A percentile compares a stretch with the other conserved stretches of the same genome.
Evolutionary conservation across 2,888 invertebrate genomes (phyloP).

Genomic region (Hoplodrina ambigua): DNA sequence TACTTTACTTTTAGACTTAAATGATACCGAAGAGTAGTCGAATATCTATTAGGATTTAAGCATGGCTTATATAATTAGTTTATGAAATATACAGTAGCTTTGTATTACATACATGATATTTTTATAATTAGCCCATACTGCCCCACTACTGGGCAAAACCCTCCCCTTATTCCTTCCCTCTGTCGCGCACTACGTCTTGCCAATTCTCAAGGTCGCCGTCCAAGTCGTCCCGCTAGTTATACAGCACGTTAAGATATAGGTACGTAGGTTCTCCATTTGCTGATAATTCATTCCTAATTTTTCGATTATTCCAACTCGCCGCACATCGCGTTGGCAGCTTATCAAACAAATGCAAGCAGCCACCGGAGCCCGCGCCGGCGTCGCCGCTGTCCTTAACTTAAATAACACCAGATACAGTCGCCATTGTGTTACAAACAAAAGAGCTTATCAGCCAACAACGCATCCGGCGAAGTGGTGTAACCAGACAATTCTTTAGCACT

Average conservation of each 20-base stretch:
- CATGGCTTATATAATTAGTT: no score
- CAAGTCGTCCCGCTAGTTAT: no score
- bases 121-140: no score
- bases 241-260: no score
- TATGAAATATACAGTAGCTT: background rate
- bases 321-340: conserved; percentile 13
- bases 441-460: conserved; percentile 60
- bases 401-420: conserved; percentile 58
- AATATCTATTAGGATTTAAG: background rate
- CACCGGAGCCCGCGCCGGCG: conserved; percentile 11
- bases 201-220: no score
- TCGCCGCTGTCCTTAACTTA: conserved; percentile 52
- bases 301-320: conserved; percentile 8
- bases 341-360: conserved; percentile 47
- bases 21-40: background rate
- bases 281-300: background rate
- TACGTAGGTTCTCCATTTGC: background rate
- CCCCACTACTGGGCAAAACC: no score
- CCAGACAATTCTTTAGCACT: conserved; percentile 67
- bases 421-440: conserved; percentile 59
- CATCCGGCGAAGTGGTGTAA: conserved; percentile 53
- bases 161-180: no score
- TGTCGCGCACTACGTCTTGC: no score
- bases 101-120: no score
- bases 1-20: background rate